Percentiles rank a stretch among this genome's conserved stretches.
phyloP scores from a whole-genome alignment of 2,113 vertebrate species.

The Xyrauchen texanus region DNA sequence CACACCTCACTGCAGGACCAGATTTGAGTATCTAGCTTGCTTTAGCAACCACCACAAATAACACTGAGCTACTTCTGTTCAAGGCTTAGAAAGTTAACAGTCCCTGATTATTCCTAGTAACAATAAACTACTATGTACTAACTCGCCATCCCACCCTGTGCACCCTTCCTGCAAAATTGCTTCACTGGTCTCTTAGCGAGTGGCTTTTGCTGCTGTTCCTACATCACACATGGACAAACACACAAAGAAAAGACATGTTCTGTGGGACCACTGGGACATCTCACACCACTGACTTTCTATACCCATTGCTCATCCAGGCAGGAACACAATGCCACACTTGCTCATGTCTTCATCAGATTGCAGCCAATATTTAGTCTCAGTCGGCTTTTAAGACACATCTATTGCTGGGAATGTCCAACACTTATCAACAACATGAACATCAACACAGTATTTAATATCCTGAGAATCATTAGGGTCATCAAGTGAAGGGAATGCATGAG shows the following conservation, averaged over 20 bases:
- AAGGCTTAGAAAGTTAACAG: no score
- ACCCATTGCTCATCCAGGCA: not conserved
- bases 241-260: constrained; percentile 23
- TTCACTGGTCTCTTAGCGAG: not conserved
- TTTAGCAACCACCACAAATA: not conserved
- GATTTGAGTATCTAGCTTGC: no score
- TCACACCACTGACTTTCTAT: not conserved
- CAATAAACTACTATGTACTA: constrained; percentile 24
- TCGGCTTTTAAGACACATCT: not conserved
- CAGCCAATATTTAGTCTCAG: constrained; percentile 36
- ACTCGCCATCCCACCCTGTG: constrained; percentile 4
- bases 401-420: not conserved
- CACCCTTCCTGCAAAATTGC: constrained; percentile 8
- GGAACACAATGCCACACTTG: no score
- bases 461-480: constrained; percentile 6
- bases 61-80: not conserved
- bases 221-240: constrained; percentile 11
- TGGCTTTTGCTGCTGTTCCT: not conserved
- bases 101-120: not conserved
- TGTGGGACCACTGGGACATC: not conserved
- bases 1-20: no score
- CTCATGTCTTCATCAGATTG: constrained; percentile 8
- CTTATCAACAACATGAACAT: constrained; percentile 14
- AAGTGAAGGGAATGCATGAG: not conserved
- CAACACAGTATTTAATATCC: not conserved